Conservation (phyloP, 1,140 invertebrate genomes). For the Wiebesia pumilae region DNA sequence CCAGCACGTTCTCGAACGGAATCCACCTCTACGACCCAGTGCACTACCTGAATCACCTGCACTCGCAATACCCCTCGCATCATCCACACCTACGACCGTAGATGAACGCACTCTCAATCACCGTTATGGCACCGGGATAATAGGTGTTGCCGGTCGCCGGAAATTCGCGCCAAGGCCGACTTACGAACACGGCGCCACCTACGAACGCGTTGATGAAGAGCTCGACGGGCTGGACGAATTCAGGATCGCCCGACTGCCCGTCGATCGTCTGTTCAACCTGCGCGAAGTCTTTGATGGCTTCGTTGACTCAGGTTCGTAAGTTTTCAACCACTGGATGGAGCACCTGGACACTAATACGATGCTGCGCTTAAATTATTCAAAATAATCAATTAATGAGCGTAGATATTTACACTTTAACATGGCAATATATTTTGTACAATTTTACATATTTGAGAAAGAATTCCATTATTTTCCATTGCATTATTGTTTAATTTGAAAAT, state of each 20-base stretch:
- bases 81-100: constrained; percentile 58
- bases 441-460: too few species aligned
- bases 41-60: constrained; percentile 58
- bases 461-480: too few species aligned
- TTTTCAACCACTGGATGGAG: neutral
- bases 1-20: constrained; percentile 62
- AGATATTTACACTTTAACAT: too few species aligned
- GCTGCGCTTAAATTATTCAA: neutral
- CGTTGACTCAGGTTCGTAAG: constrained; percentile 74
- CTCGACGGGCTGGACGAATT: constrained; percentile 68
- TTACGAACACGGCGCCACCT: constrained; percentile 71
- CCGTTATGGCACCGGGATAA: constrained; percentile 52
- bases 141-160: constrained; percentile 62
- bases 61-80: constrained; percentile 60
- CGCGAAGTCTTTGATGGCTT: constrained; percentile 72
- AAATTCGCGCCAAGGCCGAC: constrained; percentile 71
- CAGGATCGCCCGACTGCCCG: constrained; percentile 66
- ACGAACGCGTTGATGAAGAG: constrained; percentile 71
- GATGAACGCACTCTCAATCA: constrained; percentile 54
- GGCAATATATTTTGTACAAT: too few species aligned
- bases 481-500: too few species aligned
- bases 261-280: constrained; percentile 72
- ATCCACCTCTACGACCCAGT: constrained; percentile 54
- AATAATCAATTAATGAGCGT: neutral
- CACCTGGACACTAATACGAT: neutral